phyloP scores from a whole-genome alignment of 2,797 vertebrate species.

The Odontamblyopus lacepedii region DNA sequence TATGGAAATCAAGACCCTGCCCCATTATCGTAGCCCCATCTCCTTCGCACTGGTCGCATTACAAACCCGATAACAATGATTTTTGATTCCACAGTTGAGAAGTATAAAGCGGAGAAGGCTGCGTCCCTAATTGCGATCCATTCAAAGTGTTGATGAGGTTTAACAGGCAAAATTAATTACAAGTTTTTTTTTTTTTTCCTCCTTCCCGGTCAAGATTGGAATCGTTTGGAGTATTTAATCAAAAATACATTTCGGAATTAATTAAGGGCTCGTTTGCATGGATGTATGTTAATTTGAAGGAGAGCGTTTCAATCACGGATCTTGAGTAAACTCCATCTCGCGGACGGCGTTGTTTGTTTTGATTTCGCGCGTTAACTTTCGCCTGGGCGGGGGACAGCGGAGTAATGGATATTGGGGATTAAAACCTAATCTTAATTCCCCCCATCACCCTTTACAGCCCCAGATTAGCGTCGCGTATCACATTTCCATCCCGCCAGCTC shows the following conservation, averaged over 20 bases:
- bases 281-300: conserved; percentile 76
- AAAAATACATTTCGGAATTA: conserved; percentile 80
- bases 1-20: conserved; percentile 72
- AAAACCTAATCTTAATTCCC: conserved; percentile 67
- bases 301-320: conserved; percentile 68
- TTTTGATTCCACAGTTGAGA: conserved; percentile 74
- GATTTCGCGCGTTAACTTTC: conserved; percentile 24
- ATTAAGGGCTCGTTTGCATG: conserved; percentile 79
- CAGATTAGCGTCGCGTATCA: conserved; percentile 66
- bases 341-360: conserved; percentile 52
- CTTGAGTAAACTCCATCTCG: conserved; percentile 54
- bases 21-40: conserved; percentile 76
- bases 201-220: conserved; percentile 77
- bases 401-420: conserved; percentile 43
- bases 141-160: conserved; percentile 84
- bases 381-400: conserved; percentile 17
- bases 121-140: conserved; percentile 78
- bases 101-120: conserved; percentile 63
- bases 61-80: conserved; percentile 83
- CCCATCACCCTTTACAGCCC: conserved; percentile 52
- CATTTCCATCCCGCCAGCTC: conserved; percentile 56
- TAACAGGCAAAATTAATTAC: conserved; percentile 85
- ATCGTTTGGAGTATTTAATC: conserved; percentile 85
- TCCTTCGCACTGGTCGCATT: conserved; percentile 72
- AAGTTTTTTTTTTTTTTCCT: conserved; percentile 55